Evolutionary conservation across 2,888 invertebrate genomes (phyloP).

Genomic region (Apotomis turbidana): DNA sequence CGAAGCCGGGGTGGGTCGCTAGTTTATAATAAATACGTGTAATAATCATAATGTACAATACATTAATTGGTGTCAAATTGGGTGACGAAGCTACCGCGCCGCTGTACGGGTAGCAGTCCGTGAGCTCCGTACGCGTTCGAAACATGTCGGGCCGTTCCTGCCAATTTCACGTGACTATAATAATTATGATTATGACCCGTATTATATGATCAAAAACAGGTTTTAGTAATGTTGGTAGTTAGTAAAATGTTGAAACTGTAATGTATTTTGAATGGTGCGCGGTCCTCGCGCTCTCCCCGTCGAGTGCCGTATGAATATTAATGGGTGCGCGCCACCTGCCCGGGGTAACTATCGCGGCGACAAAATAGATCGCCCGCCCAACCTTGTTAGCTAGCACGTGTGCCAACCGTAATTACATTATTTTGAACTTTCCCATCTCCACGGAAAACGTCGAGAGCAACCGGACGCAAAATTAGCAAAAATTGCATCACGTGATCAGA

Average conservation of each 20-base stretch:
- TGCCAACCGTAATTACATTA: conserved; percentile 54
- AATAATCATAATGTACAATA: no score
- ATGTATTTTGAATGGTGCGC: conserved; percentile 56
- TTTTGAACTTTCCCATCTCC: conserved; percentile 54
- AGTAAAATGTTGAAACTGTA: conserved; percentile 35
- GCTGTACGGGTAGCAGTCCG: no score
- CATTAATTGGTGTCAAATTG: no score
- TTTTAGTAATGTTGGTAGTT: conserved; percentile 25
- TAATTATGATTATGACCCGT: no score
- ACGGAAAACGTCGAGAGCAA: conserved; percentile 4
- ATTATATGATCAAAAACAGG: background rate
- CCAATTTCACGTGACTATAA: no score
- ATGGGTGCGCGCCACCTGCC: conserved; percentile 66
- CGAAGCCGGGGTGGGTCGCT: no score
- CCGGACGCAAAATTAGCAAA: conserved; percentile 5
- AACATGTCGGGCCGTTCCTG: no score
- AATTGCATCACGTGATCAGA: background rate
- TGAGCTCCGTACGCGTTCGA: no score
- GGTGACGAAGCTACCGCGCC: no score
- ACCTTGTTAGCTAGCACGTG: conserved; percentile 37
- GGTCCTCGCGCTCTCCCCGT: conserved; percentile 57
- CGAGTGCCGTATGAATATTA: conserved; percentile 77
- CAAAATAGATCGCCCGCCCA: conserved; percentile 57
- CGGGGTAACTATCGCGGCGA: conserved; percentile 63
- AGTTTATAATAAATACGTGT: no score